Percentiles rank a stretch among this genome's conserved stretches.
Evolutionary conservation across 1,140 invertebrate genomes (phyloP).

Genomic region (Diorhabda sublineata): DNA sequence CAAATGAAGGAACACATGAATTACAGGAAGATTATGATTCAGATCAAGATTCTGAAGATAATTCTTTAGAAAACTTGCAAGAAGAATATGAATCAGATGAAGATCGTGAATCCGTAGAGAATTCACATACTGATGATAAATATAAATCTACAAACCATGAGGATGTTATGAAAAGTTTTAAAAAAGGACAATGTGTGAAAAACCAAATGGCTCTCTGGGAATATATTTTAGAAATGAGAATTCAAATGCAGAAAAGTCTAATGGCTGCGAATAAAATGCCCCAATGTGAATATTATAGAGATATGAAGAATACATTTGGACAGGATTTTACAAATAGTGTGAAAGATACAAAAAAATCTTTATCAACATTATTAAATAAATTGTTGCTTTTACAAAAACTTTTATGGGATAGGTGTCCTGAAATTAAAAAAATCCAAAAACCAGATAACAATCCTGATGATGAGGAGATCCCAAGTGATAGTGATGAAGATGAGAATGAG

Average conservation of each 20-base stretch:
- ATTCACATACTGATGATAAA: constrained; percentile 34
- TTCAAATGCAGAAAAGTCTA: constrained; percentile 78
- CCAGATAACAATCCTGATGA: constrained; percentile 45
- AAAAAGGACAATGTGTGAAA: constrained; percentile 67
- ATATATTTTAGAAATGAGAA: constrained; percentile 73
- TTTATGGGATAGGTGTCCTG: constrained; percentile 61
- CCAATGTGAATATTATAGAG: constrained; percentile 53
- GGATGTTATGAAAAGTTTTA: constrained; percentile 60
- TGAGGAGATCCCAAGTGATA: constrained; percentile 52
- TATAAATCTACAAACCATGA: constrained; percentile 47
- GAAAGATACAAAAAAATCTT: constrained; percentile 51
- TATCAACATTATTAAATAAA: constrained; percentile 61
- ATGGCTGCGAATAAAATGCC: constrained; percentile 73
- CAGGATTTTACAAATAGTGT: constrained; percentile 53
- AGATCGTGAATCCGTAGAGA: constrained; percentile 33
- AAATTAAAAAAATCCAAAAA: constrained; percentile 53
- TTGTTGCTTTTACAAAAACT: constrained; percentile 59
- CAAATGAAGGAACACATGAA: constrained; percentile 25
- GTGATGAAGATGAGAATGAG: constrained; percentile 44
- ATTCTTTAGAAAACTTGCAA: not conserved
- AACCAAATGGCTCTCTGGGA: constrained; percentile 80
- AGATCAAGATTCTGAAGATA: constrained; percentile 22
- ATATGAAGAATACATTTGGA: constrained; percentile 49
- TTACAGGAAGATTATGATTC: constrained; percentile 27
- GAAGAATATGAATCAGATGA: constrained; percentile 29